A percentile compares a stretch with the other conserved stretches of the same genome.
These are phyloP conservation scores for Melanotaenia maccullochi DNA, from an alignment of 2,797 vertebrate species.

Conservation along the genomic window DNA sequence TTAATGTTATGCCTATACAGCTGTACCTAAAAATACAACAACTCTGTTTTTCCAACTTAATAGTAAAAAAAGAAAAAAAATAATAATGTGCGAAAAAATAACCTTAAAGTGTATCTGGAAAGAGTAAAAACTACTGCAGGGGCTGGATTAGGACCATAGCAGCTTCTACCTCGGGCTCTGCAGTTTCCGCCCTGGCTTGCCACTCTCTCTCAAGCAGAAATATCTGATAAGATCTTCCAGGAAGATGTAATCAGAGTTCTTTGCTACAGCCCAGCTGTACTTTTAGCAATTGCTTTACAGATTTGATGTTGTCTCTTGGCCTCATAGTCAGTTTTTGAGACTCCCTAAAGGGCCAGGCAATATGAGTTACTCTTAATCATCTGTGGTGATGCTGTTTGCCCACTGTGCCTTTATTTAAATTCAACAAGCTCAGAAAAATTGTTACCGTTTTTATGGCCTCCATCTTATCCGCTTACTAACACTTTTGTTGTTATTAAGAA, in stretches of 20 bases:
- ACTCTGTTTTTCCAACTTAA: background rate
- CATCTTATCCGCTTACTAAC: background rate
- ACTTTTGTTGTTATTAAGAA: background rate
- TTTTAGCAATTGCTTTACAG: background rate
- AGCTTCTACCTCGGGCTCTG: slow-evolving; percentile 8
- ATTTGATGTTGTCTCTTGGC: slow-evolving; percentile 4
- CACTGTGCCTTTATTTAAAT: background rate
- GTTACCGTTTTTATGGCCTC: background rate
- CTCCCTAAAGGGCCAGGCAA: slow-evolving; percentile 5
- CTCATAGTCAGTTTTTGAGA: background rate
- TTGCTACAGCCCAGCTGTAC: slow-evolving; percentile 14
- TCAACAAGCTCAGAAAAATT: background rate
- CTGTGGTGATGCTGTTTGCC: background rate
- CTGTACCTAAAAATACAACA: too few relatives aligned
- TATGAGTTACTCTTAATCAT: slow-evolving; percentile 2
- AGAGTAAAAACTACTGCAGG: background rate
- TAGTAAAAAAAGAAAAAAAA: background rate
- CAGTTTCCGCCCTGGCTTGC: slow-evolving; percentile 13
- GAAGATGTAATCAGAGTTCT: slow-evolving; percentile 21
- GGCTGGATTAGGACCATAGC: background rate
- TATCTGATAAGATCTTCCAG: slow-evolving; percentile 9
- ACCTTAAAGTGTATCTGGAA: background rate
- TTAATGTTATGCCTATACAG: too few relatives aligned
- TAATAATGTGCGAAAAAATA: background rate
- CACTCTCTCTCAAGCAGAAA: slow-evolving; percentile 1